Conservation (phyloP, 1,140 invertebrate genomes). For the Coptotermes formosanus region DNA sequence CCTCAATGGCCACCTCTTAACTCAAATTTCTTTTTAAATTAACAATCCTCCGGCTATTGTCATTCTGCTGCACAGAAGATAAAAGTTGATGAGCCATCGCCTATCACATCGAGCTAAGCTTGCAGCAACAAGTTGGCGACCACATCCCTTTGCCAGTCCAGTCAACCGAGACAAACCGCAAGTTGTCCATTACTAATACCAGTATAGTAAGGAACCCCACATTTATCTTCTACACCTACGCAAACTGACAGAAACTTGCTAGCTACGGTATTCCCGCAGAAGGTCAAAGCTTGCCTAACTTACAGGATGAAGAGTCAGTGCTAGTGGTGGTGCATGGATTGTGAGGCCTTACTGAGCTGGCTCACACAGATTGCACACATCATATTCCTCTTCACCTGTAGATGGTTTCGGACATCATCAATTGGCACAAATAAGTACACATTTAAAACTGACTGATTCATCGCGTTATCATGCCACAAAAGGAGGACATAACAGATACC, state of each 20-base stretch:
- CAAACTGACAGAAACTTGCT: constrained; percentile 26
- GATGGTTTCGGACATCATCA: background rate
- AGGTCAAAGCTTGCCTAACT: constrained; percentile 27
- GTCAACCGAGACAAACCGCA: constrained; percentile 1
- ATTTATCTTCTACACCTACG: constrained; percentile 25
- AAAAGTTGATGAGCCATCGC: constrained; percentile 24
- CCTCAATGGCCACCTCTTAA: background rate
- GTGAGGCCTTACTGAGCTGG: constrained; percentile 9
- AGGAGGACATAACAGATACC: background rate
- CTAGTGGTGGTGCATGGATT: background rate
- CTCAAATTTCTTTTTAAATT: background rate
- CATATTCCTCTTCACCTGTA: constrained; percentile 15
- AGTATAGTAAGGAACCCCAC: background rate
- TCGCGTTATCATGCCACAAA: background rate
- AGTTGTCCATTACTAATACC: constrained; percentile 8
- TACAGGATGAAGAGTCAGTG: constrained; percentile 13
- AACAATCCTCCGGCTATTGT: background rate
- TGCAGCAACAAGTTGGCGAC: constrained; percentile 29
- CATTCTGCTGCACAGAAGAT: constrained; percentile 2
- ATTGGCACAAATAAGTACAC: constrained; percentile 35
- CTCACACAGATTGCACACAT: background rate
- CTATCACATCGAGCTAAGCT: constrained; percentile 33
- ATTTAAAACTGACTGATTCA: constrained; percentile 27
- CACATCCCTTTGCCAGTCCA: background rate
- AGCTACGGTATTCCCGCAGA: constrained; percentile 24